Base-by-base conservation (phyloP, 2,888 invertebrate species). In the Tiphia femorata region DNA sequence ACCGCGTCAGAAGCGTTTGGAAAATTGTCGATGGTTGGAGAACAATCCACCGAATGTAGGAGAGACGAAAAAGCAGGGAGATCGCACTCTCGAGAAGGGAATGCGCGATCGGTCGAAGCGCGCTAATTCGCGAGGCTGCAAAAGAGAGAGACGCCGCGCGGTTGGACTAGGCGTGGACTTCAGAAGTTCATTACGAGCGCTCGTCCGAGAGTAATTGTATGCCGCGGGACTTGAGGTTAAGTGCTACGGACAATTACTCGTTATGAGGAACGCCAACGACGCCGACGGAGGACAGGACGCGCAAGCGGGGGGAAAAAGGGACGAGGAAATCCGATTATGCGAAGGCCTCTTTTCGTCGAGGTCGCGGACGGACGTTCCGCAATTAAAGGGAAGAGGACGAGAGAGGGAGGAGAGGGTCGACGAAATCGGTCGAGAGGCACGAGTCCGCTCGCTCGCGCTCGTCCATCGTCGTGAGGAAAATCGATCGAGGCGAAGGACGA, bases 161-260 rank as follows among this genome's bases (percentile, higher is more conserved):
- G 19, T 37, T 16, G 17, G 19, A n/a, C n/a, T 37, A 16, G 17
- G 17, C 35, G 10, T 37, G 17, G 8, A 37, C 8, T 19, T 19
- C 19, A 21, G 23, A 27, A 7, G 12, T 7, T 41, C 19, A 41
- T 41, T 41, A 21, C 23, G n/a, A 41, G 14, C 19, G 21, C 21
- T 41, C n/a, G n/a, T n/a, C n/a, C n/a, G 42, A 44, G 42, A n/a
- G 43, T 40, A 54, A 61, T 63, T 61, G 57, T n/a, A 58, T 61
- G 49, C 48, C 54, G 30, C 47, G 37, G 43, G 52, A 37, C 50
- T 35, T 40, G 38, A 50, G 53, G 46, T 59, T 51, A 52, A 58
- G 54, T 61, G 57, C 56, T 50, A 48, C 54, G 47, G 49, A 54
- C 60, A 62, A 64, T 64, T 57, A 46, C 58, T 30, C 44, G 64